Conservation (phyloP, 2,797 vertebrate species). For the Setipinna tenuifilis region DNA sequence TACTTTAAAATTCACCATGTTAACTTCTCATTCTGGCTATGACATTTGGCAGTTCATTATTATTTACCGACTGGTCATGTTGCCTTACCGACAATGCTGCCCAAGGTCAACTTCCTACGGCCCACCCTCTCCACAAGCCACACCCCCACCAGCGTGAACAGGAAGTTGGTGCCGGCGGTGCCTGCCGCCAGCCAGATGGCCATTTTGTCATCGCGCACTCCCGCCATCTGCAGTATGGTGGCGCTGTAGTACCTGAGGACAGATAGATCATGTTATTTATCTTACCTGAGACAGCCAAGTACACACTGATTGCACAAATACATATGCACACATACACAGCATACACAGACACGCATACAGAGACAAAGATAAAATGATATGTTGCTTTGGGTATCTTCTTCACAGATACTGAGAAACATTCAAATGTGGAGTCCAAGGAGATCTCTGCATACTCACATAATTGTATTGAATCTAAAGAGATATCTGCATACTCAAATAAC, state of each 20-base stretch:
- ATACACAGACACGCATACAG: no score
- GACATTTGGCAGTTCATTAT: not conserved
- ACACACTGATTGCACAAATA: no score
- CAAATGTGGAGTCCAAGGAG: no score
- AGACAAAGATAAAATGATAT: no score
- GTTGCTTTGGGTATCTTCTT: no score
- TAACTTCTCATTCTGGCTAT: not conserved
- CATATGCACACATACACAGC: no score
- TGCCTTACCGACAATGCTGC: slow-evolving; percentile 86
- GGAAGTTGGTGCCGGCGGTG: slow-evolving; percentile 94
- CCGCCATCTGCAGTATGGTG: slow-evolving; percentile 98
- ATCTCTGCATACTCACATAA: no score
- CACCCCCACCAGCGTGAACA: slow-evolving; percentile 91
- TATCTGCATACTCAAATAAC: no score
- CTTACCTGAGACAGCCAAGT: not conserved
- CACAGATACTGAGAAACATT: no score
- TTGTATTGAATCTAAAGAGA: no score
- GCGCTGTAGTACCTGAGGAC: slow-evolving; percentile 94
- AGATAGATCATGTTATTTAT: not conserved
- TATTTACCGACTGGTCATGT: not conserved
- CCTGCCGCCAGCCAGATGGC: slow-evolving; percentile 94
- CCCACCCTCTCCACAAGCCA: slow-evolving; percentile 95
- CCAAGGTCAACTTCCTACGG: slow-evolving; percentile 89
- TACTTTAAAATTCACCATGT: not conserved
- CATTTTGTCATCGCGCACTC: slow-evolving; percentile 86